Evolutionary conservation across 1,140 invertebrate genomes (phyloP).

Genomic region (Drosophila tsacasi): DNA sequence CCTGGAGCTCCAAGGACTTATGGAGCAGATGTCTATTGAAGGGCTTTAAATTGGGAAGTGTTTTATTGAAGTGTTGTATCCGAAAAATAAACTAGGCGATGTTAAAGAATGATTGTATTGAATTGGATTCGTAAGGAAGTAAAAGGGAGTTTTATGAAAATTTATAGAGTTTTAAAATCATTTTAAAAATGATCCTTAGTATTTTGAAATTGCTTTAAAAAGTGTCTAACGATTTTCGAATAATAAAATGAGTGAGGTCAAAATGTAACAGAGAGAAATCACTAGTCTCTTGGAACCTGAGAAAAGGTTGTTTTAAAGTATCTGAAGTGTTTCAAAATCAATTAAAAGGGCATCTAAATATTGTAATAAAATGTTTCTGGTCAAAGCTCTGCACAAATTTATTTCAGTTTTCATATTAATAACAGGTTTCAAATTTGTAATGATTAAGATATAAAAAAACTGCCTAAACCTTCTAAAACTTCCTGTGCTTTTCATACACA

Average conservation of each 20-base stretch:
- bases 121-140: not conserved
- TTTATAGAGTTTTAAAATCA: too few relatives aligned
- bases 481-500: too few relatives aligned
- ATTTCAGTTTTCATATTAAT: not conserved
- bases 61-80: not conserved
- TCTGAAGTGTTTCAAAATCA: too few relatives aligned
- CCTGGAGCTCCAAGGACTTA: constrained; percentile 7
- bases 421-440: not conserved
- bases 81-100: not conserved
- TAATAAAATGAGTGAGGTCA: not conserved
- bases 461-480: too few relatives aligned
- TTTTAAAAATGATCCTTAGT: too few relatives aligned
- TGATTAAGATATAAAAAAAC: not conserved
- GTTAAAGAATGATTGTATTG: not conserved
- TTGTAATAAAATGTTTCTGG: too few relatives aligned
- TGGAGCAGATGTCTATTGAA: constrained; percentile 1
- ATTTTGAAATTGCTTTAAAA: not conserved
- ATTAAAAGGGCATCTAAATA: too few relatives aligned
- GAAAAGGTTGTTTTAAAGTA: too few relatives aligned
- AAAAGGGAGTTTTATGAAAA: not conserved
- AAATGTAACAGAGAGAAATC: accelerated
- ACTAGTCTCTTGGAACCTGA: not conserved
- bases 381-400: too few relatives aligned
- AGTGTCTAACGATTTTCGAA: not conserved
- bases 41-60: not conserved